These are phyloP conservation scores for Astreopora myriophthalma DNA, from an alignment of 64 coral and sea anemone genomes.

Conservation along the genomic window DNA sequence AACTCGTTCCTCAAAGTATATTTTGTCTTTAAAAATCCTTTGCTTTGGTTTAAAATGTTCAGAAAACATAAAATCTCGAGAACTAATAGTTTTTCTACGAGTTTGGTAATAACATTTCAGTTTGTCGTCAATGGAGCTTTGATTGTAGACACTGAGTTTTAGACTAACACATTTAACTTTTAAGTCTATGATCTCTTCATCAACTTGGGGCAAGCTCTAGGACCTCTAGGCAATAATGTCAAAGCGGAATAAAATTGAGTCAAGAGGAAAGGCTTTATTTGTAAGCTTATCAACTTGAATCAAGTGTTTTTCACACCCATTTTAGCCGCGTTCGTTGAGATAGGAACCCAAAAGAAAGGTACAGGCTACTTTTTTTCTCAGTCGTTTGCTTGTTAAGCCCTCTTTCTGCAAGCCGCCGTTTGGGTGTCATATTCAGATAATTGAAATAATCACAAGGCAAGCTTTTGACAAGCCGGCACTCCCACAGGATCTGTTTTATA, in stretches of 20 bases:
- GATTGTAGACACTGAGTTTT: no score
- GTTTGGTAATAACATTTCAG: no score
- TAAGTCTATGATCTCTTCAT: background rate
- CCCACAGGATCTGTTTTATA: conserved; percentile 19
- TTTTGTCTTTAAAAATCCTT: background rate
- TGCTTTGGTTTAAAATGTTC: no score
- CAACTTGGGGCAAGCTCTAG: background rate
- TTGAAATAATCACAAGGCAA: conserved; percentile 46
- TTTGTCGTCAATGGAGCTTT: background rate
- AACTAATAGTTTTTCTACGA: no score
- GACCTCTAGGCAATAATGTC: background rate
- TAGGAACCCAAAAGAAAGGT: background rate
- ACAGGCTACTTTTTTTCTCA: background rate
- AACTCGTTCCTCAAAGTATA: background rate
- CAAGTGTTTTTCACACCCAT: conserved; percentile 42
- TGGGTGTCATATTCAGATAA: conserved; percentile 47
- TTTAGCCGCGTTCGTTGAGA: background rate
- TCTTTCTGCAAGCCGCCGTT: conserved; percentile 4
- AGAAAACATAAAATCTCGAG: no score
- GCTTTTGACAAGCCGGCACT: conserved; percentile 50
- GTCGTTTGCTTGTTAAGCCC: background rate
- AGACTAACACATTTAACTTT: background rate
- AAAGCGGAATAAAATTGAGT: background rate
- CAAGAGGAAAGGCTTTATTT: conserved; percentile 22
- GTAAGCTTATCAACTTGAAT: conserved; percentile 18